A percentile compares a stretch with the other conserved stretches of the same genome.
These are phyloP conservation scores for Cosmia trapezina DNA, from an alignment of 2,888 invertebrate species.

Conservation along the genomic window DNA sequence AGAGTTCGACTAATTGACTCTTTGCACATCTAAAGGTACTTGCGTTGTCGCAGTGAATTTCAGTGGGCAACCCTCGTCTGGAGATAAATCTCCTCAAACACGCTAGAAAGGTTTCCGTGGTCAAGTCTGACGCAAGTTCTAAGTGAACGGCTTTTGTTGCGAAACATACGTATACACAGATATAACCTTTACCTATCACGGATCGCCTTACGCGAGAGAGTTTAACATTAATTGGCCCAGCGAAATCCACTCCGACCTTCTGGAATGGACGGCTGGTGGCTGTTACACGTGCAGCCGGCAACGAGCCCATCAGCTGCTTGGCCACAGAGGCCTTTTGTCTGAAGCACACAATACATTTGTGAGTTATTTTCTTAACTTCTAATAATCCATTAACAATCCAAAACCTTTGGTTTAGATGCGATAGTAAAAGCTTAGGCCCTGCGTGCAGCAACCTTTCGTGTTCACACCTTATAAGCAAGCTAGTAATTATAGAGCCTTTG, in stretches of 20 bases:
- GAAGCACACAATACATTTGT: conserved; percentile 7
- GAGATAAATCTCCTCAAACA: too few relatives aligned
- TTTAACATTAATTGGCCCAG: too few relatives aligned
- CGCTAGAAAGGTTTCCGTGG: too few relatives aligned
- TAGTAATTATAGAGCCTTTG: background rate
- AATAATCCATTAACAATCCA: conserved; percentile 9
- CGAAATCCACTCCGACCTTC: background rate
- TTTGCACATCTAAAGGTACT: too few relatives aligned
- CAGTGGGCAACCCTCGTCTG: too few relatives aligned
- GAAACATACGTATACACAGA: too few relatives aligned
- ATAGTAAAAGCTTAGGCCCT: conserved; percentile 1
- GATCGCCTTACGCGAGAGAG: too few relatives aligned
- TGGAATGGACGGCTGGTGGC: background rate
- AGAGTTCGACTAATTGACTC: too few relatives aligned
- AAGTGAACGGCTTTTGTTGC: too few relatives aligned
- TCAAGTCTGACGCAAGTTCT: too few relatives aligned
- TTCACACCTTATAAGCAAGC: conserved; percentile 7
- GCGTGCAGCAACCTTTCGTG: conserved; percentile 9
- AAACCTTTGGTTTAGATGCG: conserved; percentile 4
- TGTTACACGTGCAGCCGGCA: background rate
- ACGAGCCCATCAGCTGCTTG: conserved; percentile 10
- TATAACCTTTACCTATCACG: too few relatives aligned
- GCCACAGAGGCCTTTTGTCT: background rate
- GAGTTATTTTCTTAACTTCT: conserved; percentile 6
- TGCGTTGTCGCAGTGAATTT: too few relatives aligned